phyloP scores from a whole-genome alignment of 2,113 vertebrate species.

The Maccullochella peelii region DNA sequence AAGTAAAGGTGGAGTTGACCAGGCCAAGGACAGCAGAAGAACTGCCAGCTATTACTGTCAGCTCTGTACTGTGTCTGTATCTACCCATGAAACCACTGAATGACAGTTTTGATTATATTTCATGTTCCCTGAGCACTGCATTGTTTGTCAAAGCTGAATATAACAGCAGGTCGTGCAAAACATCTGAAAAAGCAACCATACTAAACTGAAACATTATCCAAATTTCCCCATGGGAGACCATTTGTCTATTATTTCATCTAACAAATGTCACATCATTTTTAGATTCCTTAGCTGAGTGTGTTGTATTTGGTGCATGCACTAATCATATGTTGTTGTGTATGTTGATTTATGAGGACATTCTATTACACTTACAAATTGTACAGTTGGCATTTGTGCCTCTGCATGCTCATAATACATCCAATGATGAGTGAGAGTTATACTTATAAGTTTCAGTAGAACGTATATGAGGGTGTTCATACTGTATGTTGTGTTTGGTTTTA shows the following conservation, averaged over 20 bases:
- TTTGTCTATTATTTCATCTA: slow-evolving; percentile 50
- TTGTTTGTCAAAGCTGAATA: slow-evolving; percentile 45
- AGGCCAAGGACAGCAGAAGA: slow-evolving; percentile 2
- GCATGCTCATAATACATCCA: neutral
- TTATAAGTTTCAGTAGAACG: neutral
- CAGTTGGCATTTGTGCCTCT: slow-evolving; percentile 20
- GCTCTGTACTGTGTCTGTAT: slow-evolving; percentile 1
- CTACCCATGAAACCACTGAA: slow-evolving; percentile 6
- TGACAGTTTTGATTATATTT: slow-evolving; percentile 36
- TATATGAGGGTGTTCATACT: neutral
- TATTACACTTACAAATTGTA: neutral
- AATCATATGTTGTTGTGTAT: slow-evolving; percentile 1
- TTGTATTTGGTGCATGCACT: slow-evolving; percentile 10
- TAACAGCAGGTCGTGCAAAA: slow-evolving; percentile 48
- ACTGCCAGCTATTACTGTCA: neutral
- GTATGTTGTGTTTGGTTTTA: neutral
- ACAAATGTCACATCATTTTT: slow-evolving; percentile 46
- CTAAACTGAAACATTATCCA: slow-evolving; percentile 44
- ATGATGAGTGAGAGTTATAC: neutral
- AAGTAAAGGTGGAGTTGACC: neutral
- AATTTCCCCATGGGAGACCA: slow-evolving; percentile 41
- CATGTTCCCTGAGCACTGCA: slow-evolving; percentile 23
- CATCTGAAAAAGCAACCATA: slow-evolving; percentile 24
- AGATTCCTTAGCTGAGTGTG: slow-evolving; percentile 24
- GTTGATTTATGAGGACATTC: slow-evolving; percentile 1